Conservation (phyloP, 1,140 invertebrate genomes). For the Bombus pyrosoma region DNA sequence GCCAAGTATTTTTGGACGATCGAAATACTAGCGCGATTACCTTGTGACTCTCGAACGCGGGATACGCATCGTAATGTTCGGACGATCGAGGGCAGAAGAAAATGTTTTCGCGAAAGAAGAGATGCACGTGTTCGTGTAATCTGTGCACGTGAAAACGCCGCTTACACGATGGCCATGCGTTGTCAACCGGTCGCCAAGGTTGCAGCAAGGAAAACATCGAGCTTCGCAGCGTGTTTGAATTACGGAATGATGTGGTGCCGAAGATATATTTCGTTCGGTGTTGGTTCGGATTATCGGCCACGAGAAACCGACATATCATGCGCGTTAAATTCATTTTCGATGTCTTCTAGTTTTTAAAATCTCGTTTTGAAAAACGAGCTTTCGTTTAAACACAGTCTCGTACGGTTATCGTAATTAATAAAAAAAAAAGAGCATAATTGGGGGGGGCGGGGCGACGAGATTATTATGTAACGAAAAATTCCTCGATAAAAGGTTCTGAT, state of each 20-base stretch:
- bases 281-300: not conserved
- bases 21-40: not conserved
- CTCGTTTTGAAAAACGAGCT: too few relatives aligned
- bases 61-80: not conserved
- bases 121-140: too few relatives aligned
- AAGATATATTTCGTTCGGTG: not conserved
- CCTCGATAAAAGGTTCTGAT: too few relatives aligned
- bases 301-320: too few relatives aligned
- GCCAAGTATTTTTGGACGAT: not conserved
- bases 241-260: not conserved
- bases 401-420: too few relatives aligned
- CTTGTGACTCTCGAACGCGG: not conserved
- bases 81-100: not conserved
- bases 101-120: not conserved
- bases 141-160: not conserved
- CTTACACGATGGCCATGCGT: constrained; percentile 18
- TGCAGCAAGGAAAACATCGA: not conserved
- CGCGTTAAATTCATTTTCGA: too few relatives aligned
- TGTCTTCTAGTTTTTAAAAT: too few relatives aligned
- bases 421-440: too few relatives aligned
- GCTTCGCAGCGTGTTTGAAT: not conserved
- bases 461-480: too few relatives aligned
- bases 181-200: not conserved
- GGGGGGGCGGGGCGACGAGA: too few relatives aligned
- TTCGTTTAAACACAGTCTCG: too few relatives aligned